These are phyloP conservation scores for Beris morrisii DNA, from an alignment of 2,888 invertebrate genomes.

Conservation along the genomic window DNA sequence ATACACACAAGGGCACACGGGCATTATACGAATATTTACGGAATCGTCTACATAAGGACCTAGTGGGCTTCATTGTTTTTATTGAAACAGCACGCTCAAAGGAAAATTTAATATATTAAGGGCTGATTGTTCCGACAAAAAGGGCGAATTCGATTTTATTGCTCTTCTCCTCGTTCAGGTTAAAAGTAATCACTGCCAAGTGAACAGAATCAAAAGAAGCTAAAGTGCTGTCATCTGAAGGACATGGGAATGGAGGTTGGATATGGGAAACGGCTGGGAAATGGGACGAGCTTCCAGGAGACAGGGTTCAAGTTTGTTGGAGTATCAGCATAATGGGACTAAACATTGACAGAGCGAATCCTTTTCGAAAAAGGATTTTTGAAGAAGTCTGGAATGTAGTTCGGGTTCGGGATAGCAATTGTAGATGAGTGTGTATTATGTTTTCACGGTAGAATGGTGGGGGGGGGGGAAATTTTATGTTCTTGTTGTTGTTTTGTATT, in stretches of 20 bases:
- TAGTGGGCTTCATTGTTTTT: slow-evolving; percentile 37
- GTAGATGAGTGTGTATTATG: too few relatives aligned
- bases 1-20: slow-evolving; percentile 29
- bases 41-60: slow-evolving; percentile 11
- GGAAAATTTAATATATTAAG: slow-evolving; percentile 45
- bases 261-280: background rate
- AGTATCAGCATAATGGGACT: slow-evolving; percentile 28
- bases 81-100: slow-evolving; percentile 43
- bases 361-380: slow-evolving; percentile 15
- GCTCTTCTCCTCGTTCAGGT: slow-evolving; percentile 41
- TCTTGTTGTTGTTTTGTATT: too few relatives aligned
- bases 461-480: too few relatives aligned
- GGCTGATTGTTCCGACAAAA: slow-evolving; percentile 41
- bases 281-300: slow-evolving; percentile 9
- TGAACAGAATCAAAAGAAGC: slow-evolving; percentile 32
- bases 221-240: background rate
- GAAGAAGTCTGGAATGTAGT: too few relatives aligned
- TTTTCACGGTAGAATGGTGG: too few relatives aligned
- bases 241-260: slow-evolving; percentile 1
- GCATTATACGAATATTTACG: slow-evolving; percentile 12
- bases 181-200: slow-evolving; percentile 38
- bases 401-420: too few relatives aligned
- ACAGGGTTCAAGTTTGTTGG: slow-evolving; percentile 19
- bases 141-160: slow-evolving; percentile 44
- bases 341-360: slow-evolving; percentile 25